These are phyloP conservation scores for Antechinus flavipes DNA, from an alignment of 2,113 vertebrate species.

Conservation along the genomic window DNA sequence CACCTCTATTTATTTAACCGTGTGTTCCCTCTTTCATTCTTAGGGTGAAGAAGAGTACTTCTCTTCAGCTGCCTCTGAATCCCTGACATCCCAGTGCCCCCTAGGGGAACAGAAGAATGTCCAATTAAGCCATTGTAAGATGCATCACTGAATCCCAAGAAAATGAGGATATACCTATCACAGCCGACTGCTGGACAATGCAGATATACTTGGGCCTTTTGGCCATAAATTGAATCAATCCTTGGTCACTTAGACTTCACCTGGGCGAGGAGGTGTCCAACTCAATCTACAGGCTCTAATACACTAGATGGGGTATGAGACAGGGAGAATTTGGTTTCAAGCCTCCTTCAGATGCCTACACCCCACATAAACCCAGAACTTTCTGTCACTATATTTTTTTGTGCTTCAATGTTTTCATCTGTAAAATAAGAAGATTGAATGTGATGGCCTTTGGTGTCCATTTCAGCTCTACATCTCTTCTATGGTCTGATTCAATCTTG, in stretches of 20 bases:
- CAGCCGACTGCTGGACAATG: background rate
- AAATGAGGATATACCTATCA: background rate
- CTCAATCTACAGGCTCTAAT: background rate
- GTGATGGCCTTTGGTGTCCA: background rate
- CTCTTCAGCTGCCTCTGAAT: background rate
- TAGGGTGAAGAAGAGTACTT: background rate
- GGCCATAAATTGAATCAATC: background rate
- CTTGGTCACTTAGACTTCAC: background rate
- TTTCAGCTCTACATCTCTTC: background rate
- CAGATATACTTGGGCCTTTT: background rate
- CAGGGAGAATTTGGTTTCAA: background rate
- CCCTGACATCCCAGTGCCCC: slow-evolving; percentile 28
- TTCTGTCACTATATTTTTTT: background rate
- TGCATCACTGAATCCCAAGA: background rate
- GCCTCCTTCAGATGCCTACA: background rate
- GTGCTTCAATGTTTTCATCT: background rate
- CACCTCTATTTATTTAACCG: slow-evolving; percentile 43
- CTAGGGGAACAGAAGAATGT: background rate
- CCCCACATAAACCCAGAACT: background rate
- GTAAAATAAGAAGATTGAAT: background rate
- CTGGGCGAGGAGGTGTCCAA: background rate
- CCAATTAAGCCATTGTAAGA: background rate
- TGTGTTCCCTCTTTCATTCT: background rate
- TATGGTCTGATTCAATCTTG: background rate
- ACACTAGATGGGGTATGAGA: background rate